A percentile compares a stretch with the other conserved stretches of the same genome.
These are phyloP conservation scores for Lerema accius DNA, from an alignment of 1,140 invertebrate species.

Conservation along the genomic window DNA sequence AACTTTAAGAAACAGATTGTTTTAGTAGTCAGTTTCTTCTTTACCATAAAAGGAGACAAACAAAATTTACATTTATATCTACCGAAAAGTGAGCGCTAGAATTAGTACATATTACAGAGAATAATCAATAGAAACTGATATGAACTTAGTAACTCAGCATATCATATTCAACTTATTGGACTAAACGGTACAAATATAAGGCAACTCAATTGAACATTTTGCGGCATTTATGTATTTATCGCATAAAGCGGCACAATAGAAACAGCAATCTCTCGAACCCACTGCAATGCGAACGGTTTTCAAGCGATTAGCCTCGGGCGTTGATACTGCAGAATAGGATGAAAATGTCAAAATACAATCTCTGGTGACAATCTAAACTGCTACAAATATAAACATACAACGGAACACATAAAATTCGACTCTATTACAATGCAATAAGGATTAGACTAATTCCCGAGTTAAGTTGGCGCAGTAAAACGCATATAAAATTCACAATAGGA, in stretches of 20 bases:
- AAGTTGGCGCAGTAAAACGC: conserved; percentile 17
- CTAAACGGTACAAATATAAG: not conserved
- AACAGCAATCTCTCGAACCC: conserved; percentile 37
- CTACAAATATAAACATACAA: conserved; percentile 9
- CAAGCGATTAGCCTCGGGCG: conserved; percentile 70
- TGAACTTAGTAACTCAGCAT: not conserved
- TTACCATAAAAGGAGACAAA: no score
- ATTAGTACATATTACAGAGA: no score
- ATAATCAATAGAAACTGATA: not conserved
- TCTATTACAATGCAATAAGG: conserved; percentile 32
- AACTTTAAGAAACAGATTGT: no score
- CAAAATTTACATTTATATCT: no score
- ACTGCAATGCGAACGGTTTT: conserved; percentile 57
- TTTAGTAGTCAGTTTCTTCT: no score
- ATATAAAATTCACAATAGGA: conserved; percentile 51
- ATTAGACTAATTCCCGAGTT: conserved; percentile 11
- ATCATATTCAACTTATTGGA: not conserved
- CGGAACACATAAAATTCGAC: conserved; percentile 32
- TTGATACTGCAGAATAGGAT: conserved; percentile 70
- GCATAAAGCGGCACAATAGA: conserved; percentile 46
- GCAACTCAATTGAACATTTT: conserved; percentile 31
- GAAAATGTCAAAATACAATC: conserved; percentile 81
- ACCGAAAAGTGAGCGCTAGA: no score
- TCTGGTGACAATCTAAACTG: conserved; percentile 60
- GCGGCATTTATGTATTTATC: conserved; percentile 44